Evolutionary conservation across 2,888 invertebrate genomes (phyloP).

Genomic region (Selenia dentaria): DNA sequence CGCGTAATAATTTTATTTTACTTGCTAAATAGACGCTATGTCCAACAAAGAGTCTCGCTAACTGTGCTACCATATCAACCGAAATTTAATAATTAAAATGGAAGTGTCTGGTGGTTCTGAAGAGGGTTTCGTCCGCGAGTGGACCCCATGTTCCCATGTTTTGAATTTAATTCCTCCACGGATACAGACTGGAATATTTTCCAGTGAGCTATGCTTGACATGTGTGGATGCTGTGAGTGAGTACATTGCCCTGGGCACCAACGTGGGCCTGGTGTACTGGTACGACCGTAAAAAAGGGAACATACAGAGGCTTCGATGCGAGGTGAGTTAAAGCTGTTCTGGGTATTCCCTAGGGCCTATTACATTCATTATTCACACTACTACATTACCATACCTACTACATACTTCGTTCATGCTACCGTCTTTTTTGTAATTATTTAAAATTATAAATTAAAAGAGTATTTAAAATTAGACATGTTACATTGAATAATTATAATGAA

Average conservation of each 20-base stretch:
- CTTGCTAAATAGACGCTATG: slow-evolving; percentile 26
- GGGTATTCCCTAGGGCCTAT: slow-evolving; percentile 16
- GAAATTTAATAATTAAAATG: slow-evolving; percentile 46
- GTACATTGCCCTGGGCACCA: slow-evolving; percentile 93
- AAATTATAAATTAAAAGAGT: no score
- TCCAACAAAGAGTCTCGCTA: slow-evolving; percentile 16
- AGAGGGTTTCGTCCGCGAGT: slow-evolving; percentile 87
- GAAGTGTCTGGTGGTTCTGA: slow-evolving; percentile 74
- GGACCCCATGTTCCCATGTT: slow-evolving; percentile 91
- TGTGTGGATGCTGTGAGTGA: slow-evolving; percentile 93
- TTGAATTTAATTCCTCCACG: slow-evolving; percentile 90
- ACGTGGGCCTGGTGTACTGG: slow-evolving; percentile 94
- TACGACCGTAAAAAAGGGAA: slow-evolving; percentile 91
- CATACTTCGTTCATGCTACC: no score
- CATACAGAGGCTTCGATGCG: slow-evolving; percentile 91
- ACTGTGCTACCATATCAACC: not conserved
- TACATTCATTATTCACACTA: no score
- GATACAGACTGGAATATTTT: slow-evolving; percentile 90
- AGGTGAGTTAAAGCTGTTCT: slow-evolving; percentile 83
- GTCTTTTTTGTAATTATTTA: no score
- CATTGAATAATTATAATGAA: no score
- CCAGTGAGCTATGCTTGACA: slow-evolving; percentile 90
- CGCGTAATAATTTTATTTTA: slow-evolving; percentile 24
- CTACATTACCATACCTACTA: no score
- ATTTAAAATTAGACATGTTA: no score